Evolutionary conservation across 2,888 invertebrate species (phyloP), one percentile per base, ranked within the genome.

Genomic region (Stenotaenia linearis): DNA sequence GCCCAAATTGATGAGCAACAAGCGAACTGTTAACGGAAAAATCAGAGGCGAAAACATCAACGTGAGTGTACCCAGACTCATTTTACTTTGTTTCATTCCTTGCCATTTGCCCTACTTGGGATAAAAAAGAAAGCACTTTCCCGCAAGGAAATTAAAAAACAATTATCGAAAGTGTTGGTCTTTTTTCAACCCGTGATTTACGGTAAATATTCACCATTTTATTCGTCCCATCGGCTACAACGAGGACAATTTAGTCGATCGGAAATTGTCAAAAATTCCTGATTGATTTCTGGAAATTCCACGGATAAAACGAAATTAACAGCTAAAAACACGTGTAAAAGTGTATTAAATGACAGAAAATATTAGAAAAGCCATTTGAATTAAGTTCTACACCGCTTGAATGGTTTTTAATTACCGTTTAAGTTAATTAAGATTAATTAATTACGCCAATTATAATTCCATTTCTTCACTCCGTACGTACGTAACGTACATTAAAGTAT

Each of bases 61-160:
- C 56, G 56, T 56, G 56, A 56, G 56, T 56, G 56, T 56, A 23
- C 5, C 23, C 3, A 56, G 56, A 18, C 56, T 56, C 56, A 56
- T 23, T 56, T 56, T 56, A 56, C 56, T 56, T 56, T 56, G 56
- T 56, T 56, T 56, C 56, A 23, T 56, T 56, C 56, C 56, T 56
- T 56, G 56, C 56, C 56, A 56, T 56, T 56, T 56, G 56, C 56
- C 56, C 56, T 56, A 56, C 23, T 56, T 56, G 56, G 23, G 56
- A 56, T 56, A 23, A 56, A 23, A 23, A 56, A n/a, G 56, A 56
- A 23, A 56, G 56, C 56, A 56, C n/a, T 1, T 4, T 4, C 10
- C 56, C 56, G 21, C 56, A 6, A 56, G 23, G 23, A 56, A 56
- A 56, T 21, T 56, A 1, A 56, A 56, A 7, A 56, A 23, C 56